phyloP scores from a whole-genome alignment of 2,797 vertebrate genomes.

The Phoxinus dragarum region DNA sequence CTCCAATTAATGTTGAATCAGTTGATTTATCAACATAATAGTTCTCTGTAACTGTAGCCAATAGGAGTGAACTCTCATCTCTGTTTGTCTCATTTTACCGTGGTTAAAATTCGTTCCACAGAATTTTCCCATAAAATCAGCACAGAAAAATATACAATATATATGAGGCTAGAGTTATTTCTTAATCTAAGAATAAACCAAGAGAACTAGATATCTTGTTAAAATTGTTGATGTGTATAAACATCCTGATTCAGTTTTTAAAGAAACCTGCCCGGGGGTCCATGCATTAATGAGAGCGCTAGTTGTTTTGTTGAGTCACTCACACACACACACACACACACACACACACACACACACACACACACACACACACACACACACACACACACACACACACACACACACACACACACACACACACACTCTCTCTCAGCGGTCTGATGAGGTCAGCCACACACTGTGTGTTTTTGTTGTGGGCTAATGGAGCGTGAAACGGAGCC shows the following conservation, averaged over 20 bases:
- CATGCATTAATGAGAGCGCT: neutral
- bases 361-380: constrained; percentile 10
- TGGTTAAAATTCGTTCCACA: neutral
- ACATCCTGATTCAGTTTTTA: neutral
- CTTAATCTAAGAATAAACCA: too few relatives aligned
- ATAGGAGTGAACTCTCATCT: neutral
- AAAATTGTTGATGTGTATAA: neutral
- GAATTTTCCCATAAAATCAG: neutral
- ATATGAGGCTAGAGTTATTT: too few relatives aligned
- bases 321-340: neutral
- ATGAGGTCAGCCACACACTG: constrained; percentile 32
- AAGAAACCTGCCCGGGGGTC: neutral
- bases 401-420: constrained; percentile 15
- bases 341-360: constrained; percentile 10
- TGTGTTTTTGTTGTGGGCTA: constrained; percentile 51
- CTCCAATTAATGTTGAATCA: neutral
- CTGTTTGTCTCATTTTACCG: neutral
- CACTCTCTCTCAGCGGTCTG: neutral
- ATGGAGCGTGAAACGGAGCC: constrained; percentile 56
- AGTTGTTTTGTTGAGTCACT: neutral
- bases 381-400: constrained; percentile 10
- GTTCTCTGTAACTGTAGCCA: neutral
- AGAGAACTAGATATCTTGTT: neutral
- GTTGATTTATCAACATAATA: neutral
- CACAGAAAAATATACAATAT: neutral